Percentiles rank a stretch among this genome's conserved stretches.
These are phyloP conservation scores for Pseudopipra pipra DNA, from an alignment of 2,113 vertebrate genomes.

Conservation along the genomic window DNA sequence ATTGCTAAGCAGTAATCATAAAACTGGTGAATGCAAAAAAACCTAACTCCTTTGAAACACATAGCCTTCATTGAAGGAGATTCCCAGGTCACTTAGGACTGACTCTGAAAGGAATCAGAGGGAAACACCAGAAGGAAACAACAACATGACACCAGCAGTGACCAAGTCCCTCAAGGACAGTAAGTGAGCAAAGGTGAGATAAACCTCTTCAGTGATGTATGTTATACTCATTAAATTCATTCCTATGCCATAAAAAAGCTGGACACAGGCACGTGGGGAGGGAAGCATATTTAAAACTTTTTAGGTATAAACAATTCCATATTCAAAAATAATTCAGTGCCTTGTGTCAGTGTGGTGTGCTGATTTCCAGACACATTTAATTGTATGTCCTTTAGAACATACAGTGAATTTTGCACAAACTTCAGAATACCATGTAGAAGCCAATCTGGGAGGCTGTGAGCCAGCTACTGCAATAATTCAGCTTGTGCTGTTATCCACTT, in stretches of 20 bases:
- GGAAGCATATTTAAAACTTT: background rate
- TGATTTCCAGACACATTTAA: background rate
- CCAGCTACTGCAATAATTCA: slow-evolving; percentile 21
- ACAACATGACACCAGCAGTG: rapidly evolving
- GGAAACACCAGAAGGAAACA: background rate
- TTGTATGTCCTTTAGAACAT: background rate
- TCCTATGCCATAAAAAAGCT: rapidly evolving
- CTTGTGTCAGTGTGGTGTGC: background rate
- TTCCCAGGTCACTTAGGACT: background rate
- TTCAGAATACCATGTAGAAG: background rate
- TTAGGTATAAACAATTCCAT: background rate
- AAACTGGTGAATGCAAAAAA: background rate
- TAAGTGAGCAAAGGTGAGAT: background rate
- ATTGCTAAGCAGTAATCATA: background rate
- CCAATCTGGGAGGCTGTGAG: background rate
- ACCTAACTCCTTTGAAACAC: background rate
- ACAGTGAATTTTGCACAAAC: background rate
- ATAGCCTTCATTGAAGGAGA: background rate
- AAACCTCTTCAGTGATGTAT: background rate
- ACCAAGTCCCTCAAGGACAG: background rate
- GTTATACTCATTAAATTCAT: background rate
- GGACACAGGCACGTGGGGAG: background rate
- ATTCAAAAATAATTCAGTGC: background rate
- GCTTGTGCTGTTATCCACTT: slow-evolving; percentile 29
- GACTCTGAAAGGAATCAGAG: background rate